Base-by-base conservation (phyloP, 2,888 invertebrate genomes). In the Tuberolachnus salignus region DNA sequence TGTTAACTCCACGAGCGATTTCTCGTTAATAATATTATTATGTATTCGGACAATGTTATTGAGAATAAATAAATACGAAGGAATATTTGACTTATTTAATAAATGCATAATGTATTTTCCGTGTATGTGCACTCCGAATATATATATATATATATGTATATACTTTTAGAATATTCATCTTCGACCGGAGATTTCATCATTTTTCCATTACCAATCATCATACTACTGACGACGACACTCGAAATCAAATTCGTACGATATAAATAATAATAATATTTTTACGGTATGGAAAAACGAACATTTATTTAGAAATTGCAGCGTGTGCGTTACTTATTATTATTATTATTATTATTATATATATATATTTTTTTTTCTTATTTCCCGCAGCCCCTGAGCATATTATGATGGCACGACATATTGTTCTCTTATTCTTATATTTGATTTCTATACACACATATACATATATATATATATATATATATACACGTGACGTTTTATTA, bases 201-300 rank as follows among this genome's bases (percentile, higher is more conserved):
- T 74, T 74, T 74, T 66, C 64, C 74, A 74, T 74, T 66, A 55
- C 19, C 64, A 23, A 14, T 26, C 34, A 6, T 34, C 34, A 34
- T 34, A 34, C 3, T 34, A 34, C 44, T 9, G 44, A 63, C 16
- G 70, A 26, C 51, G 42, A 74, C 73, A 74, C 73, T 74, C 23
- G 44, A 64, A 74, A 72, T 72, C 61, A 34, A 72, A 74, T 64
- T 63, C 55, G 26, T 73, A 64, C 55, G n/a, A 64, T 55, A 74
- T 64, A 64, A 74, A 34, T 34, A 34, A 34, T 4, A 74, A 64
- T 64, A 74, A 51, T 63, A 53, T 64, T 63, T 53, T 73, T 19
- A 42, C 34, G 51, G 19, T 51, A 53, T 21, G 42, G 63, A 74
- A 64, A 64, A 64, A 23, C 42, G 51, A 53, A 44, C 44, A 53